A percentile compares a stretch with the other conserved stretches of the same genome.
Conservation (phyloP, 2,797 vertebrate species). For the Microchirus variegatus region DNA sequence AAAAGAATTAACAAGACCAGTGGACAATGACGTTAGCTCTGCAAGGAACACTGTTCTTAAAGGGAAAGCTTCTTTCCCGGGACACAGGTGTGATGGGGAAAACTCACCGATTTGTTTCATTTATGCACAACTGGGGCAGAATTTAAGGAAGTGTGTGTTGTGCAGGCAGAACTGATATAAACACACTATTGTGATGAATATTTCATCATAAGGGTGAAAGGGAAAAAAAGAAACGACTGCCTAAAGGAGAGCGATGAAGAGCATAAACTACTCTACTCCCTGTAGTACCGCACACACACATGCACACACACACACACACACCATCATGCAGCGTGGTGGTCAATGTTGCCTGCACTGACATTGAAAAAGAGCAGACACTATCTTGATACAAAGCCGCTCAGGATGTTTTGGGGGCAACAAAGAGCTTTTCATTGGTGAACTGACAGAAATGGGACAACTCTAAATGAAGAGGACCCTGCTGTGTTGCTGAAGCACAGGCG, state of each 20-base stretch:
- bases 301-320: background rate
- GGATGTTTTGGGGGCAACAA: slow-evolving; percentile 59
- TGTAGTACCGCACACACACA: slow-evolving; percentile 17
- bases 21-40: slow-evolving; percentile 71
- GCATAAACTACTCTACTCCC: slow-evolving; percentile 31
- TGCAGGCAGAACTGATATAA: slow-evolving; percentile 21
- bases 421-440: slow-evolving; percentile 62
- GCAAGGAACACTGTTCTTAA: slow-evolving; percentile 67
- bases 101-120: background rate
- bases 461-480: slow-evolving; percentile 46
- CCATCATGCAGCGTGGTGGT: slow-evolving; percentile 4
- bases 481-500: slow-evolving; percentile 32
- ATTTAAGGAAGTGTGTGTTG: slow-evolving; percentile 11
- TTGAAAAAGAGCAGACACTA: slow-evolving; percentile 46
- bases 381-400: slow-evolving; percentile 49
- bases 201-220: slow-evolving; percentile 31
- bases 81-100: slow-evolving; percentile 15
- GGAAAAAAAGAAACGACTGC: slow-evolving; percentile 16
- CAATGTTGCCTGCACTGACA: slow-evolving; percentile 18
- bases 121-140: slow-evolving; percentile 2
- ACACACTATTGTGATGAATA: slow-evolving; percentile 33
- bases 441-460: slow-evolving; percentile 42
- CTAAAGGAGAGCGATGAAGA: slow-evolving; percentile 18
- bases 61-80: slow-evolving; percentile 50
- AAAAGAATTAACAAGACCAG: slow-evolving; percentile 71